Base-by-base conservation (phyloP, 2,113 vertebrate species). In the Zonotrichia leucophrys region DNA sequence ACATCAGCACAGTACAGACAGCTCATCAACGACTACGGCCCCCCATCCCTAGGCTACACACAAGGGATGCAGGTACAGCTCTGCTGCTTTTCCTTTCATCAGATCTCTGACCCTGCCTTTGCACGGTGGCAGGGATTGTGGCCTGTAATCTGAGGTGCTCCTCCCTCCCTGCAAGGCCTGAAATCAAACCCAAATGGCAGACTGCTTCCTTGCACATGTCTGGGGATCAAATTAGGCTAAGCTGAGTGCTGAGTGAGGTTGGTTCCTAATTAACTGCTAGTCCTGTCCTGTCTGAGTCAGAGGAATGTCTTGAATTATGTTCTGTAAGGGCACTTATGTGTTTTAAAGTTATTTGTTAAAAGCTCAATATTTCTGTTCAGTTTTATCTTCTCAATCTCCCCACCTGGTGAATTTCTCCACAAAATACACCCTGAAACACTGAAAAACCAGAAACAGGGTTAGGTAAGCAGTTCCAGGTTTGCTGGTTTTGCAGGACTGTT, bases 21-120 rank as follows among this genome's bases (percentile, higher is more conserved):
- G 33, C 98, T 99, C 49, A 97, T 99, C 92, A 99, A 99, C 18
- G 99, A 99, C 97, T 99, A 99, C 0, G 99, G 99, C 75, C 99
- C 99, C 28, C 99, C 99, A 1, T 99, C 99, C 68, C 97, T 99
- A 94, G 99, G 99, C 94, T 99, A 99, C 46, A 98, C 99, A 76
- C 99, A 99, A 98, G 99, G 99, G 97, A 79, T 93, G 83, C 82
- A 70, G 72, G 80, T 97, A 97, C 42, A 68, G 52, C 58, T 83
- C 80, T 70, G 76, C 92, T 83, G 25, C 3, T 64, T 77, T 44
- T 53, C 42, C 83, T 91, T 64, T 44, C 56, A 69, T 78, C 69
- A 30, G 58, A 58, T 76, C 69, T 1, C 72, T 92, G 86, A 46
- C 56, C 60, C 72, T 7, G 2, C 2, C 2, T 64, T 75, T 84